These are phyloP conservation scores for Gordius sp. DNA, from an alignment of 2,888 invertebrate species.

Conservation along the genomic window DNA sequence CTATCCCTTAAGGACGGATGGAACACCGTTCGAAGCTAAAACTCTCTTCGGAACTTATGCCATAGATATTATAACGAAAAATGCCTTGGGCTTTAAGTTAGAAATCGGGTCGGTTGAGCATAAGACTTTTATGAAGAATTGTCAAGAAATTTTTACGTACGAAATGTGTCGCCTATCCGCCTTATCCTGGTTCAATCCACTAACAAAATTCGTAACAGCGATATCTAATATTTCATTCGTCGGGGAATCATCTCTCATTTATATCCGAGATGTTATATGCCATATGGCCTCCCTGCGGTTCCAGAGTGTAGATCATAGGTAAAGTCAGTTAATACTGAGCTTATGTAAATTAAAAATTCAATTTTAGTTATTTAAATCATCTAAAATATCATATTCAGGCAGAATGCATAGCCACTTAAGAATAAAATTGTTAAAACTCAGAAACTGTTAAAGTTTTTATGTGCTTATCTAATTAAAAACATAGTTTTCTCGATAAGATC, in stretches of 20 bases:
- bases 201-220: background rate
- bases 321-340: background rate
- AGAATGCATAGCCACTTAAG: too few species aligned
- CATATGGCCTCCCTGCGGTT: background rate
- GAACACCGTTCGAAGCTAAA: constrained; percentile 7
- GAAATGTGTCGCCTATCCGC: background rate
- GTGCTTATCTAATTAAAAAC: background rate
- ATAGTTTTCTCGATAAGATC: too few species aligned
- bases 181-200: background rate
- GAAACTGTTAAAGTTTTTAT: background rate
- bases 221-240: background rate
- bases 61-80: background rate
- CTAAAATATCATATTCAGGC: too few species aligned
- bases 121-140: background rate
- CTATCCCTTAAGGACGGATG: too few species aligned
- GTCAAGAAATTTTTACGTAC: background rate
- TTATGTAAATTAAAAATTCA: background rate
- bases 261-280: constrained; percentile 1
- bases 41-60: background rate
- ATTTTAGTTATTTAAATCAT: background rate
- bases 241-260: background rate
- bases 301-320: background rate
- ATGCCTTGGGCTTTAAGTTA: background rate
- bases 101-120: background rate
- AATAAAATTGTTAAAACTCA: background rate